These are phyloP conservation scores for Sciaenops ocellatus DNA, from an alignment of 2,797 vertebrate genomes.

Conservation along the genomic window DNA sequence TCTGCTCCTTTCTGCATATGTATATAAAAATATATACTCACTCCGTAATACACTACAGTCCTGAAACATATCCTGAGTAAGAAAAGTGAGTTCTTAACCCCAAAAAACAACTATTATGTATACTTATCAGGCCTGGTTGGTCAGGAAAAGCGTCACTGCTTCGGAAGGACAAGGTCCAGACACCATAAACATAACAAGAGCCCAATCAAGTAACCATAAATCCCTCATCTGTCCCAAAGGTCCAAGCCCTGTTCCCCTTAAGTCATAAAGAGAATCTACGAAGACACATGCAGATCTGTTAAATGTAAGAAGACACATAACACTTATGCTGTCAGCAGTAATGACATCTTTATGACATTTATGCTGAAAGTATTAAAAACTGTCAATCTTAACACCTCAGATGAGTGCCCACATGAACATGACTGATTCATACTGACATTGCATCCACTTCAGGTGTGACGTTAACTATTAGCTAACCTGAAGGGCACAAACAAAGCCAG, in stretches of 20 bases:
- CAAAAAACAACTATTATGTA: neutral
- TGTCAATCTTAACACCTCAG: neutral
- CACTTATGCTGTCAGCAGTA: slow-evolving; percentile 20
- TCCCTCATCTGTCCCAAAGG: slow-evolving; percentile 59
- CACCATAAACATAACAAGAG: slow-evolving; percentile 67
- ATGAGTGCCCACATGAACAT: neutral
- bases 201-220: slow-evolving; percentile 41
- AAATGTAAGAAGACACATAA: neutral
- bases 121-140: slow-evolving; percentile 18
- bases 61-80: neutral
- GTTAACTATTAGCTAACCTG: neutral
- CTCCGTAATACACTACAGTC: too few species aligned
- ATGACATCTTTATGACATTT: slow-evolving; percentile 22
- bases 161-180: slow-evolving; percentile 69
- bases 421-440: too few species aligned
- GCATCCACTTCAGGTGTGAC: too few species aligned
- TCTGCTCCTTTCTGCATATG: neutral
- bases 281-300: neutral
- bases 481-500: neutral
- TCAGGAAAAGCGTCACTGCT: slow-evolving; percentile 33
- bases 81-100: neutral
- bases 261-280: slow-evolving; percentile 52
- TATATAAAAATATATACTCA: neutral
- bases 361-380: neutral
- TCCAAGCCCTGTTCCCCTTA: slow-evolving; percentile 29